A percentile compares a stretch with the other conserved stretches of the same genome.
Evolutionary conservation across 2,113 vertebrate species (phyloP).

Genomic region (Symphodus melops): DNA sequence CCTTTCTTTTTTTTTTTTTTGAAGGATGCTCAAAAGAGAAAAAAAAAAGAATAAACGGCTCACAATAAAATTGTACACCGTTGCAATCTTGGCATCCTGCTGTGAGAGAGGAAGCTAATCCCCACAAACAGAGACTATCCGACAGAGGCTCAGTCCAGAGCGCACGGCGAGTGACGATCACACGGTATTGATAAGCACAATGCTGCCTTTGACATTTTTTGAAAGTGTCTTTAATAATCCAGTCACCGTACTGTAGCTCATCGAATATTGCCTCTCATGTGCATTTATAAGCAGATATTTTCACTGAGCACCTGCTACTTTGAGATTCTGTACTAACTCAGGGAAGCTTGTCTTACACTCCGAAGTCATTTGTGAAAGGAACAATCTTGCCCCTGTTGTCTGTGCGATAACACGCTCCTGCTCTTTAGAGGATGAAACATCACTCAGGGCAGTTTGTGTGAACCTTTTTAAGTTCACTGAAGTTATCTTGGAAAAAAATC

Average conservation of each 20-base stretch:
- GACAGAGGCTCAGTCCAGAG: constrained; percentile 40
- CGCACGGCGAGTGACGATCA: neutral
- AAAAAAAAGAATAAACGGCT: too few species aligned
- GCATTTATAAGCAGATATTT: neutral
- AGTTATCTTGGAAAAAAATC: neutral
- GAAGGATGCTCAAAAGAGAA: too few species aligned
- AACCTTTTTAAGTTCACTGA: neutral
- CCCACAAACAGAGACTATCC: constrained; percentile 3
- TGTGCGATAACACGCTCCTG: neutral
- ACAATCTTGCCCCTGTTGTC: neutral
- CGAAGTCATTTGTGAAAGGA: neutral
- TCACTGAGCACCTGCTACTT: neutral
- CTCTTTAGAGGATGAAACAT: neutral
- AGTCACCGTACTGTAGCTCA: neutral
- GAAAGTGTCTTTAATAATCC: constrained; percentile 18
- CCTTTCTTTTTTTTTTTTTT: too few species aligned
- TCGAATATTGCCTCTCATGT: neutral
- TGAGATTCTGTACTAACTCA: neutral
- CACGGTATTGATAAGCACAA: constrained; percentile 23
- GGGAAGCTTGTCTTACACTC: neutral
- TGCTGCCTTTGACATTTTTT: constrained; percentile 14
- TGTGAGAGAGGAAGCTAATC: constrained; percentile 7
- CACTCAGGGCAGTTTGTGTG: neutral
- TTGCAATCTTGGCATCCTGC: constrained; percentile 11
- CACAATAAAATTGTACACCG: constrained; percentile 3